These are phyloP conservation scores for Pseudopodoces humilis DNA, from an alignment of 2,113 vertebrate species.

Conservation along the genomic window DNA sequence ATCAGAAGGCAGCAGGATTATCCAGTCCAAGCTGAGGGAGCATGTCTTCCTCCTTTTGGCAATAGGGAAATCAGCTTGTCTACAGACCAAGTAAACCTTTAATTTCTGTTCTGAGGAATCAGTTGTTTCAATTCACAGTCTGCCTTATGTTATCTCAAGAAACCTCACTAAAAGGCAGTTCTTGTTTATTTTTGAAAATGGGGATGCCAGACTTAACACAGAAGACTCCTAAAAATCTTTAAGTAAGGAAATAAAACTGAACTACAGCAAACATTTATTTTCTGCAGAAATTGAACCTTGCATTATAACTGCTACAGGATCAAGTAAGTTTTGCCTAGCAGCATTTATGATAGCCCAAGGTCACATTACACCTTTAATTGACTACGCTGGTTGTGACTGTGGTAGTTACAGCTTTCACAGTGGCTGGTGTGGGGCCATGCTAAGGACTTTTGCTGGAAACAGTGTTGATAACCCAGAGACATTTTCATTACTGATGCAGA, in stretches of 20 bases:
- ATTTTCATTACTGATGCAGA: neutral
- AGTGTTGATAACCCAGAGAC: neutral
- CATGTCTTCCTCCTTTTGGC: neutral
- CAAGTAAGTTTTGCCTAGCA: neutral
- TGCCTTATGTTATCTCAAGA: neutral
- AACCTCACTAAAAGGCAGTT: neutral
- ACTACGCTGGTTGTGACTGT: neutral
- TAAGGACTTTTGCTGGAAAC: neutral
- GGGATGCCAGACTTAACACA: neutral
- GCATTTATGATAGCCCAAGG: neutral
- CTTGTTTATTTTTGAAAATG: rapidly evolving
- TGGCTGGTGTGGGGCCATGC: no score
- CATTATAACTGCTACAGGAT: neutral
- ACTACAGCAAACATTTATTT: neutral
- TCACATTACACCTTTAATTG: neutral
- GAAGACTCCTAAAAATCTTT: neutral
- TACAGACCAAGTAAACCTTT: neutral
- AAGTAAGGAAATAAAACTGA: neutral
- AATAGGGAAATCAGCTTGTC: neutral
- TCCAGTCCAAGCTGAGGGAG: neutral
- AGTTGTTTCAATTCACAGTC: neutral
- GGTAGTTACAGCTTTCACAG: neutral
- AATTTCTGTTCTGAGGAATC: neutral
- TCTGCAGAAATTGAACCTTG: neutral
- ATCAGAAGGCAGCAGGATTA: neutral